These are phyloP conservation scores for Lineus longissimus DNA, from an alignment of 1,140 invertebrate species.

Conservation along the genomic window DNA sequence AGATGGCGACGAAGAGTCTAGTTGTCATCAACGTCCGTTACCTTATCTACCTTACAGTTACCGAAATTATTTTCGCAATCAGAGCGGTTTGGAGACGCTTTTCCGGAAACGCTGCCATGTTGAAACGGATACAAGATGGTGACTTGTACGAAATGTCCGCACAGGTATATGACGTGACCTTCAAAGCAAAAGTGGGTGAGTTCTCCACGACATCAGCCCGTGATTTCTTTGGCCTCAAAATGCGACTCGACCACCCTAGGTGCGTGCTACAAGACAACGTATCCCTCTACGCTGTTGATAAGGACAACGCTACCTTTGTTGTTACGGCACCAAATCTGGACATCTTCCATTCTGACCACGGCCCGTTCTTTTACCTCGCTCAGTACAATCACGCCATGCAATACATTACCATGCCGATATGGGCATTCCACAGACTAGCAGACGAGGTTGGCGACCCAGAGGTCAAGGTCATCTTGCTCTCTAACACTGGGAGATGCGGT, in stretches of 20 bases:
- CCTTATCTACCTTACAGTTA: too few species aligned
- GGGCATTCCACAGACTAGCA: conserved; percentile 45
- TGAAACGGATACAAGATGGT: too few species aligned
- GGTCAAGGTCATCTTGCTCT: conserved; percentile 35
- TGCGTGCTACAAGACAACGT: conserved; percentile 40
- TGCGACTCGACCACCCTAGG: conserved; percentile 40
- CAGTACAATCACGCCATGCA: conserved; percentile 38
- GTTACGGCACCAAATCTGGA: conserved; percentile 29
- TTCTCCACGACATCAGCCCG: background rate
- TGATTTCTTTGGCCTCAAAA: conserved; percentile 44
- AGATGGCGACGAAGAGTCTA: too few species aligned
- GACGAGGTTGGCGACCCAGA: conserved; percentile 40
- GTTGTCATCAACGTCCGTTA: too few species aligned
- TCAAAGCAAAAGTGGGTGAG: too few species aligned
- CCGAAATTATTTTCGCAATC: too few species aligned
- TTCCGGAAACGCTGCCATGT: too few species aligned
- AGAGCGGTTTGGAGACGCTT: too few species aligned
- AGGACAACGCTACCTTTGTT: conserved; percentile 40
- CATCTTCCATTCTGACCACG: conserved; percentile 23
- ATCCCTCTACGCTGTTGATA: conserved; percentile 39
- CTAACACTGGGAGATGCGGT: conserved; percentile 39
- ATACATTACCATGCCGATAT: conserved; percentile 40
- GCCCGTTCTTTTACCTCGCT: conserved; percentile 21
- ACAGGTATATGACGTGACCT: too few species aligned
- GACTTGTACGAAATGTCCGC: too few species aligned